A percentile compares a stretch with the other conserved stretches of the same genome.
These are phyloP conservation scores for Scelioninae gen. 1 DNA, from an alignment of 2,888 invertebrate genomes.

Conservation along the genomic window DNA sequence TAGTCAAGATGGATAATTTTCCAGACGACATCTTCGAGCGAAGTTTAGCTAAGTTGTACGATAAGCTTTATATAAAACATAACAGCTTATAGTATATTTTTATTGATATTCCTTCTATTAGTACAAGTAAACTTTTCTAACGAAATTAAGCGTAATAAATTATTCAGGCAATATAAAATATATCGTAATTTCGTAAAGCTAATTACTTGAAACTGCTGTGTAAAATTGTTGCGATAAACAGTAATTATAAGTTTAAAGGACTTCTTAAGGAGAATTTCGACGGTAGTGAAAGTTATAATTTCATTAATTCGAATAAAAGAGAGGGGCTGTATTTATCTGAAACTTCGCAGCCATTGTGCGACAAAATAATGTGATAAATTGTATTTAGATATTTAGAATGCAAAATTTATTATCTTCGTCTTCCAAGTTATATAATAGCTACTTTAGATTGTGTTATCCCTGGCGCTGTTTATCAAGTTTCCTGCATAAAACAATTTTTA, in stretches of 20 bases:
- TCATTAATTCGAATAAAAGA: conserved; percentile 50
- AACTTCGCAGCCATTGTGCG: conserved; percentile 37
- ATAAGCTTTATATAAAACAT: conserved; percentile 45
- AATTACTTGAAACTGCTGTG: conserved; percentile 14
- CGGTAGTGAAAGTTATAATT: conserved; percentile 54
- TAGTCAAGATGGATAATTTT: no score
- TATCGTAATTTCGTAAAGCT: conserved; percentile 29
- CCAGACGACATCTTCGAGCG: conserved; percentile 6
- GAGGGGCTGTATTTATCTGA: conserved; percentile 44
- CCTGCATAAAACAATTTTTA: background rate
- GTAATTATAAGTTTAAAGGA: conserved; percentile 61
- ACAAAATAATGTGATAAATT: conserved; percentile 42
- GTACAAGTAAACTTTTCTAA: conserved; percentile 27
- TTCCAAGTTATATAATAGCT: conserved; percentile 18
- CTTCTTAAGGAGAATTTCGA: conserved; percentile 43
- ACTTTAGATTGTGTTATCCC: conserved; percentile 9
- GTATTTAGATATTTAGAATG: conserved; percentile 27
- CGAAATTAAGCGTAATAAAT: conserved; percentile 31
- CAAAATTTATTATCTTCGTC: conserved; percentile 21
- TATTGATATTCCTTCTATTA: conserved; percentile 10
- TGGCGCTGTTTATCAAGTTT: background rate
- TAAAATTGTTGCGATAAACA: conserved; percentile 56
- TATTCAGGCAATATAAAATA: conserved; percentile 38
- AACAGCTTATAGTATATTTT: no score
- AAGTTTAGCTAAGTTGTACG: conserved; percentile 35